These are phyloP conservation scores for Coenonympha glycerion DNA, from an alignment of 2,888 invertebrate species.

Conservation along the genomic window DNA sequence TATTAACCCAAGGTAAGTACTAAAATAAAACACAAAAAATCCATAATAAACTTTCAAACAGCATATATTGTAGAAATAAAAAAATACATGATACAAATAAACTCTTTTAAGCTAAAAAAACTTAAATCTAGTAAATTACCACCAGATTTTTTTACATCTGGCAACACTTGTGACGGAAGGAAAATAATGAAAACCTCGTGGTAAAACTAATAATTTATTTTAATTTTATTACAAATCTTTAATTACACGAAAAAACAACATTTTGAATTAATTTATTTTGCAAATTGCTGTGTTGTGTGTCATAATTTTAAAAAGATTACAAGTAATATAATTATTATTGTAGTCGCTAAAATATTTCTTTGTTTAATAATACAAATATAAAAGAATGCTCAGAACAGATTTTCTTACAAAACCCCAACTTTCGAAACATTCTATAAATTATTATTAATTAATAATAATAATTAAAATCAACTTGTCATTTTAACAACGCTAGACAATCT, in stretches of 20 bases:
- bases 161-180: conserved; percentile 37
- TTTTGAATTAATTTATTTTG: conserved; percentile 21
- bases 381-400: conserved; percentile 21
- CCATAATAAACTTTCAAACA: conserved; percentile 64
- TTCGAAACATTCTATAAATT: conserved; percentile 11
- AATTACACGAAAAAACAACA: conserved; percentile 38
- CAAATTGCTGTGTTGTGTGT: conserved; percentile 40
- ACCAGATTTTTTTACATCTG: conserved; percentile 30
- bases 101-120: conserved; percentile 51
- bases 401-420: conserved; percentile 20
- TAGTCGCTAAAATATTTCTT: conserved; percentile 28
- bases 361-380: conserved; percentile 26
- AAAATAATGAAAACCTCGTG: conserved; percentile 31
- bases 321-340: not conserved
- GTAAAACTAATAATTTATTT: conserved; percentile 54
- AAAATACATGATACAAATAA: conserved; percentile 63
- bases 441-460: not conserved
- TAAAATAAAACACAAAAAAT: conserved; percentile 48
- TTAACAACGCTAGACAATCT: conserved; percentile 64
- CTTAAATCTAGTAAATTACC: conserved; percentile 34
- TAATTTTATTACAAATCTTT: conserved; percentile 49
- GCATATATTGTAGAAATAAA: conserved; percentile 67
- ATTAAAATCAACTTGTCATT: conserved; percentile 62
- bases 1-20: too few relatives aligned
- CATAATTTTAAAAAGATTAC: conserved; percentile 38